These are phyloP conservation scores for Craniophora ligustri DNA, from an alignment of 2,888 invertebrate species.

Conservation along the genomic window DNA sequence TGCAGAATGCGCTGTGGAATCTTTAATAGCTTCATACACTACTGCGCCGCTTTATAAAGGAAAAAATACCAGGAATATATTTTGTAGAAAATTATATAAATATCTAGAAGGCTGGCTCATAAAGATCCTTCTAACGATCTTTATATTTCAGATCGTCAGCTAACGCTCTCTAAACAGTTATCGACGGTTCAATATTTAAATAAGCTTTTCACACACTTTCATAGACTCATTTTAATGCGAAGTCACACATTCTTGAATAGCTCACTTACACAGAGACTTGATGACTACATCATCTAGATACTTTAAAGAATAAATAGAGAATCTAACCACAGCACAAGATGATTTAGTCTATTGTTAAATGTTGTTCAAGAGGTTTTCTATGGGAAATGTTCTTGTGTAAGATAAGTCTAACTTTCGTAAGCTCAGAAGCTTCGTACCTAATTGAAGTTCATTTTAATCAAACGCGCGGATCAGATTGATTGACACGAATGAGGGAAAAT, in stretches of 20 bases:
- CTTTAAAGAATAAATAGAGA: slow-evolving; percentile 30
- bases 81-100: slow-evolving; percentile 33
- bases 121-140: slow-evolving; percentile 49
- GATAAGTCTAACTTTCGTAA: slow-evolving; percentile 47
- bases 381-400: slow-evolving; percentile 58
- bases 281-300: slow-evolving; percentile 16
- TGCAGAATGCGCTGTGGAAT: slow-evolving; percentile 25
- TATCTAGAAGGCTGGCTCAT: slow-evolving; percentile 29
- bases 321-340: slow-evolving; percentile 38
- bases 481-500: slow-evolving; percentile 29
- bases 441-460: slow-evolving; percentile 42
- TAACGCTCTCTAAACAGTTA: slow-evolving; percentile 37
- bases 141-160: slow-evolving; percentile 40
- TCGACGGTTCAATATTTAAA: slow-evolving; percentile 45
- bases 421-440: slow-evolving; percentile 42
- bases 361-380: slow-evolving; percentile 48
- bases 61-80: slow-evolving; percentile 21
- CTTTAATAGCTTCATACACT: slow-evolving; percentile 42
- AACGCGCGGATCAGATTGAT: slow-evolving; percentile 39
- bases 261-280: slow-evolving; percentile 6
- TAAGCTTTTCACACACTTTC: slow-evolving; percentile 52
- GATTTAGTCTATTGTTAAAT: slow-evolving; percentile 59
- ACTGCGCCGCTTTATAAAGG: slow-evolving; percentile 24
- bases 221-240: slow-evolving; percentile 27
- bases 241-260: slow-evolving; percentile 22